Evolutionary conservation across 2,113 vertebrate genomes (phyloP).

Genomic region (Tragelaphus imberbis): DNA sequence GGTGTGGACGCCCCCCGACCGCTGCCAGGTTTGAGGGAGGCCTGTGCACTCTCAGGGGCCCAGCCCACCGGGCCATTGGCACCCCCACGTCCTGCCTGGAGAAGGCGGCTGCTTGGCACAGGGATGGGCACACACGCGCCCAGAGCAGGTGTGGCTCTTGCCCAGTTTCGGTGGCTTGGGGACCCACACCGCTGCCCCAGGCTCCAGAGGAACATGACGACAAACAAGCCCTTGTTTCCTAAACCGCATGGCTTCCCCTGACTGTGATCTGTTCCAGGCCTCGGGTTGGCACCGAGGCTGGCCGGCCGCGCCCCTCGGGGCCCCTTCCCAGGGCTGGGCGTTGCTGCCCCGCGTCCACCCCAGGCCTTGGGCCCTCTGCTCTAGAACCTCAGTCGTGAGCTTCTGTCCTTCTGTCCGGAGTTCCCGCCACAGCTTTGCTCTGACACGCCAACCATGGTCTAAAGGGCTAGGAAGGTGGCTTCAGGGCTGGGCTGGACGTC

Average conservation of each 20-base stretch:
- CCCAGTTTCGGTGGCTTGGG: constrained; percentile 70
- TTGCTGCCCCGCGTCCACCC: not conserved
- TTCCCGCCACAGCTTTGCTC: not conserved
- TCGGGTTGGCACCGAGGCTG: not conserved
- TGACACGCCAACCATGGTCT: constrained; percentile 26
- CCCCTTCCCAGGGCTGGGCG: not conserved
- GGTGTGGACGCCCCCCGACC: rapidly evolving
- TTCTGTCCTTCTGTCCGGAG: rapidly evolving
- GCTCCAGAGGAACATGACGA: constrained; percentile 52
- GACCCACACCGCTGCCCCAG: constrained; percentile 71
- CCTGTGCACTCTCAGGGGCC: not conserved
- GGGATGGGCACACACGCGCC: rapidly evolving
- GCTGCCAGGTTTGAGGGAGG: rapidly evolving
- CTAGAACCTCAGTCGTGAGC: constrained; percentile 25
- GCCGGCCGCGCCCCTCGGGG: not conserved
- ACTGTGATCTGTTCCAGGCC: constrained; percentile 74
- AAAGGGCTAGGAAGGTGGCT: not conserved
- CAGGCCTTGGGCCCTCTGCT: not conserved
- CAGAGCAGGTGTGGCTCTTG: constrained; percentile 27
- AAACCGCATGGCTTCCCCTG: constrained; percentile 68
- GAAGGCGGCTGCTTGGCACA: not conserved
- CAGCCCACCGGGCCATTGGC: not conserved
- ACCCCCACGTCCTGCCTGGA: not conserved
- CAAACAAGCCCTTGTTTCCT: constrained; percentile 72
- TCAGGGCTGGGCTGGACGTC: no score